A percentile compares a stretch with the other conserved stretches of the same genome.
These are phyloP conservation scores for Lota lota DNA, from an alignment of 2,113 vertebrate genomes.

Conservation along the genomic window DNA sequence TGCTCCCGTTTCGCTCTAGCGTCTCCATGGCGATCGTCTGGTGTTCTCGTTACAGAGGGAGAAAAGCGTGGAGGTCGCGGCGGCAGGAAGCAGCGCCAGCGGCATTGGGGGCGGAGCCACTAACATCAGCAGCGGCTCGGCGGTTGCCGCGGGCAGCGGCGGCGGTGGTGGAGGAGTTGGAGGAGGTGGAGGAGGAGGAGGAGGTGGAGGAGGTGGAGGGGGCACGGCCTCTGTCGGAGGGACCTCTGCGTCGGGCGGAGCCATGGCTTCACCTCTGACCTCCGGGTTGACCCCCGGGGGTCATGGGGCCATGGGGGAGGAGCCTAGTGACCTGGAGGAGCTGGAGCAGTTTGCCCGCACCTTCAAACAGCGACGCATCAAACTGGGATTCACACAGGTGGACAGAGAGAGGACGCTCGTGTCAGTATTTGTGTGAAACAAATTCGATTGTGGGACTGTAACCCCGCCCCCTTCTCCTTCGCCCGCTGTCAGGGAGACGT, in stretches of 20 bases:
- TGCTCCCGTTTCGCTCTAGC: constrained; percentile 18
- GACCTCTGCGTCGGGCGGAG: constrained; percentile 47
- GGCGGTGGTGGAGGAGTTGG: background rate
- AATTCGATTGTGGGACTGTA: background rate
- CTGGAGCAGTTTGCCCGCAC: constrained; percentile 91
- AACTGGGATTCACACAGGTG: constrained; percentile 93
- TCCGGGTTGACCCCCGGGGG: constrained; percentile 50
- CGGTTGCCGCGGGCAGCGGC: no score
- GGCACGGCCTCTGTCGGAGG: constrained; percentile 41
- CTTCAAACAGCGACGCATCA: constrained; percentile 91
- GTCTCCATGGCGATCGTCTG: constrained; percentile 29
- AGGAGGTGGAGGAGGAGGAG: no score
- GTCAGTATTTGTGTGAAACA: no score
- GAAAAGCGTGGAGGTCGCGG: constrained; percentile 61
- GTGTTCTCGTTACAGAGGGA: constrained; percentile 68
- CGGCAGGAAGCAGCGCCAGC: constrained; percentile 15
- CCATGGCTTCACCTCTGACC: constrained; percentile 50
- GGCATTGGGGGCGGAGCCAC: background rate
- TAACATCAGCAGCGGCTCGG: constrained; percentile 17
- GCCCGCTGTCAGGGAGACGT: constrained; percentile 79
- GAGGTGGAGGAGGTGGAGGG: background rate
- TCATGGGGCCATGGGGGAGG: constrained; percentile 70
- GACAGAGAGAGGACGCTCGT: background rate
- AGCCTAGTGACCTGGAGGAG: constrained; percentile 91
- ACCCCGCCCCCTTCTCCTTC: background rate